These are phyloP conservation scores for Elephantulus edwardii DNA, from an alignment of 2,113 vertebrate species.

Conservation along the genomic window DNA sequence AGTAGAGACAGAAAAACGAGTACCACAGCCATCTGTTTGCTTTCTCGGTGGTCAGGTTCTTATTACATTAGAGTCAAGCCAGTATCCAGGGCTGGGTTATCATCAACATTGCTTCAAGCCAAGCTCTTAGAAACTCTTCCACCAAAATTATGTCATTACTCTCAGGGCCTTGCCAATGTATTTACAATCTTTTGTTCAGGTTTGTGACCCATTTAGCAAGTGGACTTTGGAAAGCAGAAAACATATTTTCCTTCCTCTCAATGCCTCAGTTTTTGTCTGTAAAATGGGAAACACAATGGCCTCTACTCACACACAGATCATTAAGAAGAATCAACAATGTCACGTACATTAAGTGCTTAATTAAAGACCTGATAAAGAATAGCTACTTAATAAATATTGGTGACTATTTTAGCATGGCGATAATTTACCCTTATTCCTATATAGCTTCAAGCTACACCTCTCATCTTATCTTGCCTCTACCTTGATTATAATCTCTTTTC, in stretches of 20 bases:
- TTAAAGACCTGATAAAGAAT: not conserved
- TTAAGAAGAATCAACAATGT: not conserved
- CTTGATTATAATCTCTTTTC: not conserved
- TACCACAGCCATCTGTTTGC: not conserved
- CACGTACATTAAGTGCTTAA: not conserved
- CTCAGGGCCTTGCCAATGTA: not conserved
- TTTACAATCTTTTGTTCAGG: not conserved
- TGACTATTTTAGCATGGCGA: not conserved
- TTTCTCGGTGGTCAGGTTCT: not conserved
- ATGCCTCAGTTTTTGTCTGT: not conserved
- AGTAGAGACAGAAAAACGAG: not conserved
- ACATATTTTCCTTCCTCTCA: not conserved
- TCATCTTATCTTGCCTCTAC: not conserved
- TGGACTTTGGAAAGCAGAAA: not conserved
- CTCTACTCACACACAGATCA: not conserved
- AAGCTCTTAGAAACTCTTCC: not conserved
- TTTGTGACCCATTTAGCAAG: not conserved
- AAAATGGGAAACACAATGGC: not conserved
- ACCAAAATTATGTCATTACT: no score
- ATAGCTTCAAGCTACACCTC: not conserved
- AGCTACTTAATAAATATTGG: not conserved
- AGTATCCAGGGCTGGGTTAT: not conserved
- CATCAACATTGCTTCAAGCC: not conserved
- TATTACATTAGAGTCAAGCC: not conserved
- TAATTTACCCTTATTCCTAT: not conserved